Base-by-base conservation (phyloP, 2,888 invertebrate species). In the Lithophane semibrunnea region DNA sequence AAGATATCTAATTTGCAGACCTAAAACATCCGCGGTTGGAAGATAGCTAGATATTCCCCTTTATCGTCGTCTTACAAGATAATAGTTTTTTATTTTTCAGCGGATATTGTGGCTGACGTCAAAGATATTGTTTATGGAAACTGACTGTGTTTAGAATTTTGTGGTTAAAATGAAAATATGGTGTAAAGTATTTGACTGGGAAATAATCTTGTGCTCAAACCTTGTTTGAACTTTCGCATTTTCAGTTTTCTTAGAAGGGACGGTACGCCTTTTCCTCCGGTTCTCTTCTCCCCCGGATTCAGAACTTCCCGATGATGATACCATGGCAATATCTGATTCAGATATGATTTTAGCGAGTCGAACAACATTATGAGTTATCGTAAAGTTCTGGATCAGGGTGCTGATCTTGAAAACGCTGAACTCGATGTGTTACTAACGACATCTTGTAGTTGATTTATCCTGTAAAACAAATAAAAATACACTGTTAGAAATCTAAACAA, bases 1-100 rank as follows among this genome's bases (percentile, higher is more conserved):
- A 73, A 76, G 87, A 85, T 84, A 86, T 85, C 88, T 79, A 87
- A 85, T 86, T 75, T 85, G 71, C 76, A 63, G 67, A 77, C 18
- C 76, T 71, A 72, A 78, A 82, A 79, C 73, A 71, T 70, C 65
- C 73, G 75, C 44, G 80, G 60, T n/a, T 21, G n/a, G 70, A 52
- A 85, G 47, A 82, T 72, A 71, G 61, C 82, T 58, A 52, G 73
- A 54, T 75, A 61, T 77, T 73, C 54, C 37, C 52, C 65, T 86
- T 83, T 77, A 74, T 72, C 67, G 54, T 54, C 44, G 56, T 70
- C 68, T 63, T 47, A 49, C 16, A 52, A 83, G 61, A 77, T 70
- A 60, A 58, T 58, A 67, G 44, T 52, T 66, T 70, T 61, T 71
- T 37, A 54, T 9, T 69, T 69, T 84, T 65, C 13, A 49, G 13